Evolutionary conservation across 2,113 vertebrate species (phyloP).

Genomic region (Eudyptes chrysolophus): DNA sequence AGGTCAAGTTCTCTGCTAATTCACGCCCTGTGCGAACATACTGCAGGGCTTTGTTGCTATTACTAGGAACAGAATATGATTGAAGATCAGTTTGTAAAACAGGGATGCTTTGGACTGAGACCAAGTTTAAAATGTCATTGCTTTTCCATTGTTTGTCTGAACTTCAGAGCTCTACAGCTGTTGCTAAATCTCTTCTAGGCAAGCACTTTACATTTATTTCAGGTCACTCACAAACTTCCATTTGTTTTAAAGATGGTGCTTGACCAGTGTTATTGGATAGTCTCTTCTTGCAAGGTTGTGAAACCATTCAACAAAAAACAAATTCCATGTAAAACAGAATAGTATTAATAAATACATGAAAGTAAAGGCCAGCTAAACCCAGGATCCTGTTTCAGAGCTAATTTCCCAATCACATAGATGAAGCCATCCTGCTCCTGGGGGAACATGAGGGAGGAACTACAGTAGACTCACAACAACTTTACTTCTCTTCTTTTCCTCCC

Average conservation of each 20-base stretch:
- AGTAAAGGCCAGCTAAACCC: neutral
- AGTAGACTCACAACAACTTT: neutral
- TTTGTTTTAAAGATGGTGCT: neutral
- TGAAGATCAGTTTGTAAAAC: neutral
- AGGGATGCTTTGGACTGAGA: neutral
- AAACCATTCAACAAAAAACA: neutral
- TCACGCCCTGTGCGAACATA: neutral
- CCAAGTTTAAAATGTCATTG: neutral
- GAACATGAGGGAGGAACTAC: neutral
- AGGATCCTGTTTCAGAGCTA: neutral
- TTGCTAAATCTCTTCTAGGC: neutral
- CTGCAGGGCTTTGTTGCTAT: neutral
- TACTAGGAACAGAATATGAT: neutral
- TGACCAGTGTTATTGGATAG: neutral
- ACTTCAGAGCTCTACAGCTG: neutral
- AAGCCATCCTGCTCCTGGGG: neutral
- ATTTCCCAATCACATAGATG: rapidly evolving
- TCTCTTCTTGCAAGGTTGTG: neutral
- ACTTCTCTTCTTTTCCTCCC: neutral
- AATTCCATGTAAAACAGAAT: neutral
- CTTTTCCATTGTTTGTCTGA: neutral
- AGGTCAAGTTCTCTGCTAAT: neutral
- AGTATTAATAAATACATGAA: neutral
- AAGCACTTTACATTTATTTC: neutral
- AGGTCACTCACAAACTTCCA: neutral